Base-by-base conservation (phyloP, 2,888 invertebrate species). In the Vesta saturnalis region DNA sequence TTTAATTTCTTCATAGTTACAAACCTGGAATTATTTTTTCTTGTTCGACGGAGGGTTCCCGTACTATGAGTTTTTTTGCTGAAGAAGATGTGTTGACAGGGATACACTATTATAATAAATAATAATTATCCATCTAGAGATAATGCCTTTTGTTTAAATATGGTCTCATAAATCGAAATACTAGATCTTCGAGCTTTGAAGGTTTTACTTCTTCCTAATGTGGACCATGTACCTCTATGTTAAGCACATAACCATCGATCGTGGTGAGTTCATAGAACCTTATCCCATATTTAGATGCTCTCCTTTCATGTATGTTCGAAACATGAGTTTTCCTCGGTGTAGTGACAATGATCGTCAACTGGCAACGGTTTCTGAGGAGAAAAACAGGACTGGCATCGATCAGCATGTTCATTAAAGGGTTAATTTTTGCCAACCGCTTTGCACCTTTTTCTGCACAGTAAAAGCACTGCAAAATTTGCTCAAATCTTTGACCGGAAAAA, bases 161-260 rank as follows among this genome's bases (percentile, higher is more conserved):
- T n/a, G n/a, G n/a, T n/a, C n/a, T n/a, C n/a, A n/a, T 72, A 56
- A 78, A 67, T 57, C 72, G 62, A 59, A 78, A 60, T 6, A 78
- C 77, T 59, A 75, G 60, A 47, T 70, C 47, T 70, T 77, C 76
- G 19, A 52, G 19, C 19, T 19, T 52, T 12, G 52, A 52, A 52
- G 19, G 2, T 52, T 6, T 52, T 52, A 52, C 52, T 12, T 66
- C 52, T 67, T 67, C 70, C 70, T 65, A 55, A 46, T 74, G 68
- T 70, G 76, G 75, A 52, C 52, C 64, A 60, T 76, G 73, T 22
- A 75, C n/a, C n/a, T n/a, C 59, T 15, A 73, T 47, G 67, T 76
- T 77, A 46, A 77, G 67, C 56, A 73, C 68, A 60, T 73, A 77
- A 35, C 74, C 75, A 61, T 73, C 64, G 12, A 69, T 49, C 22